Percentiles rank a stretch among this genome's conserved stretches.
These are phyloP conservation scores for Saccopteryx leptura DNA, from an alignment of 2,113 vertebrate genomes.

Conservation along the genomic window DNA sequence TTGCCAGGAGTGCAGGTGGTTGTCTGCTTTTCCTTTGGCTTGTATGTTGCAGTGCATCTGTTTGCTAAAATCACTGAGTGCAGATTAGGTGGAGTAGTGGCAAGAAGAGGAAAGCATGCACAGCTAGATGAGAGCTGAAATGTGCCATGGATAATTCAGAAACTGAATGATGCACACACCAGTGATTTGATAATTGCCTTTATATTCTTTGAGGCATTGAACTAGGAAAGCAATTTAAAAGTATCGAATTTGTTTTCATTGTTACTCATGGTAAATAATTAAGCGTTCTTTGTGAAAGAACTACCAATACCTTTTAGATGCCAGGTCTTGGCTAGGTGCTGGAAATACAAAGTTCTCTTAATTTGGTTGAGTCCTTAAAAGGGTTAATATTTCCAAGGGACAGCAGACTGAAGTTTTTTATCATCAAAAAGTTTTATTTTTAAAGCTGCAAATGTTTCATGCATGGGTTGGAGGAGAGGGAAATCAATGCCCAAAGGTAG, in stretches of 20 bases:
- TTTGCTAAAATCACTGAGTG: not conserved
- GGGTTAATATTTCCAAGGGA: slow-evolving; percentile 53
- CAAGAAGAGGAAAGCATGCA: not conserved
- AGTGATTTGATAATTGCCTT: slow-evolving; percentile 33
- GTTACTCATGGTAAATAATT: slow-evolving; percentile 65
- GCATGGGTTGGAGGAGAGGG: slow-evolving; percentile 48
- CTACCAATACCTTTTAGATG: not conserved
- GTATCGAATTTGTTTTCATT: slow-evolving; percentile 71
- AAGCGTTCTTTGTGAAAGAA: slow-evolving; percentile 40
- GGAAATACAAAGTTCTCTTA: not conserved
- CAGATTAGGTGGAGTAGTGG: not conserved
- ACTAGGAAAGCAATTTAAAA: slow-evolving; percentile 59
- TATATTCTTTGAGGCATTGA: slow-evolving; percentile 34
- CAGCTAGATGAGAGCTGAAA: slow-evolving; percentile 18
- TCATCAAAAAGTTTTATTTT: slow-evolving; percentile 65
- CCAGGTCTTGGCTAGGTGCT: not conserved
- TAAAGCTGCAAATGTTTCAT: slow-evolving; percentile 65
- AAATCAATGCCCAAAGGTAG: slow-evolving; percentile 70
- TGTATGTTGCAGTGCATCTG: not conserved
- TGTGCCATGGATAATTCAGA: slow-evolving; percentile 32
- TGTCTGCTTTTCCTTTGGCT: not conserved
- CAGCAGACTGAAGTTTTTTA: slow-evolving; percentile 64
- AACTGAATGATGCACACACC: not conserved
- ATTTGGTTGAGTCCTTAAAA: slow-evolving; percentile 39
- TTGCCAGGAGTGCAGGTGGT: not conserved